Evolutionary conservation across 2,888 invertebrate genomes (phyloP), one percentile per base, ranked within the genome.

Genomic region (Dasypogon diadema): DNA sequence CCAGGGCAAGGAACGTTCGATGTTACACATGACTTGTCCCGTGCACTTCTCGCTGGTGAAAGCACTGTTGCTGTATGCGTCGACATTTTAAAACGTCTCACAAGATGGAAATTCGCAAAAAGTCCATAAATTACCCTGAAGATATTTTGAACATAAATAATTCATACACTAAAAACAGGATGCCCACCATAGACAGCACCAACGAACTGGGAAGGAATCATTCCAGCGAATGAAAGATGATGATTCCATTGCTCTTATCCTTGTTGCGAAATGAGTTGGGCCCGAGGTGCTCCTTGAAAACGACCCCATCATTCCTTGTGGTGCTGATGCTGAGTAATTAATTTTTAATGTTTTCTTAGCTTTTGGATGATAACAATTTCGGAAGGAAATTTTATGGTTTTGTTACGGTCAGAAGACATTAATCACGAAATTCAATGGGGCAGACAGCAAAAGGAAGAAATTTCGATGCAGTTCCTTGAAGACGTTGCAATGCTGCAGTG

Each of bases 61-160:
- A 26, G 56, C 18, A 6, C n/a, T 56, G 21, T 22, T 65, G 12
- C 30, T 63, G 63, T 30, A 74, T 74, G 46, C 51, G 68, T 75
- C 73, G 77, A 65, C 65, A 74, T 77, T 76, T 77, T 76, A 77
- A 77, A 77, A 74, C 74, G 48, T 76, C 76, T 75, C 54, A 70
- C 24, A 77, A 77, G 75, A 77, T 77, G 74, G 63, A 77, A 70
- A 74, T 77, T 70, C 54, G 58, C 30, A 76, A 76, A 75, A 77
- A 76, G 46, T 77, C 76, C 77, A 77, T 77, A 77, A 77, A 77
- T 77, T 77, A 77, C 76, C 77, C 75, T 22, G 74, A 70, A 77
- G 77, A 77, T 77, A 77, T 77, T 77, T 77, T 77, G 75, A 77
- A 76, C 76, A 77, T 77, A 77, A 77, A 77, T 77, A 77, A 77